phyloP scores from a whole-genome alignment of 2,797 vertebrate species.

The Peromyscus eremicus region DNA sequence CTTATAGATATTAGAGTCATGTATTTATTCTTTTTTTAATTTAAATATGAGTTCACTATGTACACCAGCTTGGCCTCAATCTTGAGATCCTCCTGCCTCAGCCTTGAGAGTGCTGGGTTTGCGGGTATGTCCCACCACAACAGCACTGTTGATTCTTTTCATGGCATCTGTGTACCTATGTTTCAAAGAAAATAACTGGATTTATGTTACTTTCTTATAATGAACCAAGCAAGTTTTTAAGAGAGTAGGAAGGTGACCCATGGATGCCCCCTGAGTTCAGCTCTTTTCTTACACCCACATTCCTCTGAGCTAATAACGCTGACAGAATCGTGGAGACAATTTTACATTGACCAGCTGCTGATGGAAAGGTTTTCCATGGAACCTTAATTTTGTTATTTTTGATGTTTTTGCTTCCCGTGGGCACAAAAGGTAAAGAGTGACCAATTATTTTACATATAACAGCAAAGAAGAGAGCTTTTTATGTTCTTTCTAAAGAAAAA shows the following conservation, averaged over 20 bases:
- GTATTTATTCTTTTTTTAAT: background rate
- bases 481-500: slow-evolving; percentile 43
- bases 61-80: background rate
- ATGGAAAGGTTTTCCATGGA: background rate
- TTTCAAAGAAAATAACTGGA: slow-evolving; percentile 21
- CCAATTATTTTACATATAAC: background rate
- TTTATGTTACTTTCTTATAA: slow-evolving; percentile 10
- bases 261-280: background rate
- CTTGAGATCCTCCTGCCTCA: background rate
- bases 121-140: background rate
- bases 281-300: background rate
- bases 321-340: background rate
- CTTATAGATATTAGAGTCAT: background rate
- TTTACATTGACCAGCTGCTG: background rate
- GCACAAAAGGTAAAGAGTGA: slow-evolving; percentile 16
- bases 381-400: slow-evolving; percentile 1
- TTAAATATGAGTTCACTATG: background rate
- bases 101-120: background rate
- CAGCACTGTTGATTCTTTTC: background rate
- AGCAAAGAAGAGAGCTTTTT: background rate
- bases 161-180: background rate
- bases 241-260: background rate
- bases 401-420: background rate
- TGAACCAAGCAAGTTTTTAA: background rate
- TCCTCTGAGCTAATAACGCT: background rate